Evolutionary conservation across 2,888 invertebrate genomes (phyloP).

Genomic region (Gymnocheta viridis): DNA sequence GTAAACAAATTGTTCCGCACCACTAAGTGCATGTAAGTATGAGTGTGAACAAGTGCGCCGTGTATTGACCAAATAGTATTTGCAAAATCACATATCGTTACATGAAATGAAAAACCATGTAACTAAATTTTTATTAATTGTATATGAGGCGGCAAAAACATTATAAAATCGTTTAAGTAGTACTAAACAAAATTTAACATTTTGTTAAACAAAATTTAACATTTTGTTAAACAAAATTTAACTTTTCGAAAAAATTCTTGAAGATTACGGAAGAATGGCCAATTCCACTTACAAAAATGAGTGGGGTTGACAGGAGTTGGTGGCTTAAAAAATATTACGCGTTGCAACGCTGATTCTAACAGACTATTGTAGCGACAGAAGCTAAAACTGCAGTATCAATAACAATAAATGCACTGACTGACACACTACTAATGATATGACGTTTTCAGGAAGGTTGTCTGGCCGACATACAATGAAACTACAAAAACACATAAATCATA

Average conservation of each 20-base stretch:
- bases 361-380: constrained; percentile 7
- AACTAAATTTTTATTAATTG: too few relatives aligned
- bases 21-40: constrained; percentile 21
- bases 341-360: not conserved
- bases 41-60: not conserved
- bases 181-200: too few relatives aligned
- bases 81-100: too few relatives aligned
- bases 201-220: too few relatives aligned
- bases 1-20: constrained; percentile 40
- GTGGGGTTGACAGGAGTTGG: too few relatives aligned
- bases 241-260: too few relatives aligned
- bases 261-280: too few relatives aligned
- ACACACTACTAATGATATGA: constrained; percentile 27
- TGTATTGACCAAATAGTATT: not conserved
- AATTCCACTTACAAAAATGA: too few relatives aligned
- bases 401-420: not conserved
- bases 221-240: too few relatives aligned
- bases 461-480: constrained; percentile 31
- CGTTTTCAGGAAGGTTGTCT: constrained; percentile 59
- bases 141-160: too few relatives aligned
- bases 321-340: not conserved
- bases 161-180: too few relatives aligned
- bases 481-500: not conserved
- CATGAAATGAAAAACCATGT: too few relatives aligned
- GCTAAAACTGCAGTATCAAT: constrained; percentile 1